phyloP scores from a whole-genome alignment of 2,888 invertebrate genomes.

The Pheosia gnoma region DNA sequence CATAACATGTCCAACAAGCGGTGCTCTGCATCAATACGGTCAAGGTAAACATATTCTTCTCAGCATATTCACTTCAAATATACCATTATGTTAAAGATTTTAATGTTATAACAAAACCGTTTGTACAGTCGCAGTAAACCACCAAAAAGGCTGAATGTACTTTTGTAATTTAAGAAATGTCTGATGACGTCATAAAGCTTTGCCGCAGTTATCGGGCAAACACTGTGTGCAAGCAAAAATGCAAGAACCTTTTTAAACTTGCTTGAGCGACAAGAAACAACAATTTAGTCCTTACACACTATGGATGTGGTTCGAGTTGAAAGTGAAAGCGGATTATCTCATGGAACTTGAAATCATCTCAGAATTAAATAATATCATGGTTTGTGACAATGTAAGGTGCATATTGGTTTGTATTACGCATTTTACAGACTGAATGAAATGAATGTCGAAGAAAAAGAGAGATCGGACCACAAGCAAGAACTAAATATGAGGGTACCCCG shows the following conservation, averaged over 20 bases:
- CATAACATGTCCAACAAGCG: no score
- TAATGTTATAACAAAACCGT: neutral
- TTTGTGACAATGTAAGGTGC: no score
- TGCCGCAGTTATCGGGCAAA: slow-evolving; percentile 46
- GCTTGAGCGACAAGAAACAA: slow-evolving; percentile 62
- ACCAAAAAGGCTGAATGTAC: slow-evolving; percentile 4
- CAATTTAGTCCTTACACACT: slow-evolving; percentile 57
- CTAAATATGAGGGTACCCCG: no score
- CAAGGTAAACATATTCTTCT: slow-evolving; percentile 4
- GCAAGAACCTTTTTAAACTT: slow-evolving; percentile 48
- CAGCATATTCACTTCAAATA: slow-evolving; percentile 3
- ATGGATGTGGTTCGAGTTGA: slow-evolving; percentile 27
- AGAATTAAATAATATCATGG: no score
- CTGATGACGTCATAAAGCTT: slow-evolving; percentile 53
- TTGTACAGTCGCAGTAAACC: neutral
- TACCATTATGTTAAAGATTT: no score
- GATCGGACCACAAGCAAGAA: no score
- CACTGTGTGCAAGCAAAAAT: slow-evolving; percentile 45
- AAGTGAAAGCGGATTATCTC: slow-evolving; percentile 7
- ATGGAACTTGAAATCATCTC: neutral
- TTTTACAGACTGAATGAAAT: no score
- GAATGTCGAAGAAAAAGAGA: no score
- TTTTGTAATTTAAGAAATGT: slow-evolving; percentile 35
- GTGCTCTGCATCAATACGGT: slow-evolving; percentile 5
- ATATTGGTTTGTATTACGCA: no score